Evolutionary conservation across 1,140 invertebrate genomes (phyloP), one percentile per base, ranked within the genome.

Genomic region (Bathynomus jamesi): DNA sequence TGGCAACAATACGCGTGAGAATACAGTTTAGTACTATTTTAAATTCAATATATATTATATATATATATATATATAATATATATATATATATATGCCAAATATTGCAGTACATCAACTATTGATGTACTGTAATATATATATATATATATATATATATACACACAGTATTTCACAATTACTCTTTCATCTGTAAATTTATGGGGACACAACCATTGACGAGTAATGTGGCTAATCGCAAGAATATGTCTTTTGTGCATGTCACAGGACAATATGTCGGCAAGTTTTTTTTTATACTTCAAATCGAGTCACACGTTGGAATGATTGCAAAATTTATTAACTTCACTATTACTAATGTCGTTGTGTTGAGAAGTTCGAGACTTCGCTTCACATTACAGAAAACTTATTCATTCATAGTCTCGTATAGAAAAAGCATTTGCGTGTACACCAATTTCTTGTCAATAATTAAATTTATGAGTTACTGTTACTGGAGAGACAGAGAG

Each of bases 21-120:
- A 53, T 17, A 53, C 11, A 40, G 32, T 40, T 40, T 53, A 53
- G 13, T 17, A 17, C 13, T 53, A 53, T 53, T 17, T 53, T 17
- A 17, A 53, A 17, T 17, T 53, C 13, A 17, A 53, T 53, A 53
- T 53, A 53, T 53, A 53, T 3, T 53, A 53, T 53, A 53, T 53
- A 53, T 53, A 53, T 53, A 53, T 53, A 53, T 53, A 53, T 53
- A 53, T 53, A 53, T 53, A 53, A 53, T 53, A 53, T 53, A 53
- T 53, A 53, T 53, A 40, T 53, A 53, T 53, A 53, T 53, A 5
- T 53, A 53, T 53, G 21, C 7, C 21, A 53, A 17, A 53, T 53
- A 53, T 53, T 17, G n/a, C n/a, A n/a, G n/a, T n/a, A n/a, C n/a
- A n/a, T n/a, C n/a, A n/a, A n/a, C n/a, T n/a, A n/a, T n/a, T n/a